Percentiles rank a stretch among this genome's conserved stretches.
Conservation (phyloP, 1,140 invertebrate genomes). For the Meloidogyne floridensis region DNA sequence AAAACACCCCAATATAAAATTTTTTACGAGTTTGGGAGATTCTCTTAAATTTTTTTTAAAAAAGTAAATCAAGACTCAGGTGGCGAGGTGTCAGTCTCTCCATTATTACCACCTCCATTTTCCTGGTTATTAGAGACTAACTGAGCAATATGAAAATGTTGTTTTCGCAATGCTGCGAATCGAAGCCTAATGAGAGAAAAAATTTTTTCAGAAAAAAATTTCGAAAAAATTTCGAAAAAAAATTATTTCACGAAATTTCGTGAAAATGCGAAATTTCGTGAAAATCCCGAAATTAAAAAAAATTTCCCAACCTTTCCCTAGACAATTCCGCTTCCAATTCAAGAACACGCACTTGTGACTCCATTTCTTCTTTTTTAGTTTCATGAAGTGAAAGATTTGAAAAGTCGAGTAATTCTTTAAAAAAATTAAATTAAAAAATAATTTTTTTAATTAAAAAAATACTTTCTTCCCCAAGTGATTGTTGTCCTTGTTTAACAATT, state of each 20-base stretch:
- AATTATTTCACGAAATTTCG: too few species aligned
- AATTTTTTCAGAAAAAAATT: slow-evolving; percentile 1
- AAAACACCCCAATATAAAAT: too few species aligned
- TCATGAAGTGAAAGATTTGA: slow-evolving; percentile 85
- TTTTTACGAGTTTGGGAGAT: too few species aligned
- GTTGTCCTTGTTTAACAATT: slow-evolving; percentile 82
- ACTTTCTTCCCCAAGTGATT: slow-evolving; percentile 83
- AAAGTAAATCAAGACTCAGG: too few species aligned
- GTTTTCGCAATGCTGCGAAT: slow-evolving; percentile 81
- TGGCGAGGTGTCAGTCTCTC: not conserved
- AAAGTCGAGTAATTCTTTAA: slow-evolving; percentile 83
- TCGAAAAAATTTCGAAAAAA: not conserved
- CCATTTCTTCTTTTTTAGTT: slow-evolving; percentile 91
- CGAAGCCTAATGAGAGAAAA: slow-evolving; percentile 57
- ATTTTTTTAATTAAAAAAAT: slow-evolving; percentile 47
- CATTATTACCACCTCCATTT: not conserved
- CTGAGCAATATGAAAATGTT: slow-evolving; percentile 86
- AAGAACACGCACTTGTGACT: slow-evolving; percentile 77
- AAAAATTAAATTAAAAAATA: not conserved
- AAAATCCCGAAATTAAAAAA: not conserved
- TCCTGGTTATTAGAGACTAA: slow-evolving; percentile 69
- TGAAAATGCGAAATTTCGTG: too few species aligned
- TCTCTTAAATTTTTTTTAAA: too few species aligned
- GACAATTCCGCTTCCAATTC: slow-evolving; percentile 87
- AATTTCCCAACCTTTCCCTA: slow-evolving; percentile 75